Base-by-base conservation (phyloP, 2,888 invertebrate genomes). In the Hoplodrina blanda region DNA sequence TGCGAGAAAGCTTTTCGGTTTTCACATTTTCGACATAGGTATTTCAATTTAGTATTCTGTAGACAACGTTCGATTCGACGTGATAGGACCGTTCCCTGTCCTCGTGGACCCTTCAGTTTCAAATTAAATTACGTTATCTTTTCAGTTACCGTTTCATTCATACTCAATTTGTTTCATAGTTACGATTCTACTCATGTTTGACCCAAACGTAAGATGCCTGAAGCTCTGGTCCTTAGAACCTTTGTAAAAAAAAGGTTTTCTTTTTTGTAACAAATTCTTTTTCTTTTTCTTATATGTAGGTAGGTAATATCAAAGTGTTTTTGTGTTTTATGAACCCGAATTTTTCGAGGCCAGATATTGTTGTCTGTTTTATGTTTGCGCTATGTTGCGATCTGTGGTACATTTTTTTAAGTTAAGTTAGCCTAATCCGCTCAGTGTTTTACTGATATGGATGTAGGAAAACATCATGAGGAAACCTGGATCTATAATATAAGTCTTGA, bases 121-220 rank as follows among this genome's bases (percentile, higher is more conserved):
- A 0, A 52, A 37, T 50, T 30, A 73, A 37, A n/a, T 73, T n/a
- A n/a, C 15, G 15, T 13, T 73, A 62, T 62, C 50, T 79, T 53
- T 57, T 30, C 30, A 25, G n/a, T 52, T 46, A 59, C 37, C 19
- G 46, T 52, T 68, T 61, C 25, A 30, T 62, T 70, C 63, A 55
- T 62, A 57, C 70, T 65, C 64, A 62, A 81, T 77, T 78, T 77
- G 72, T 61, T 33, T 25, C 49, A 13, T 73, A 33, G 25, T 63
- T 79, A 4, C 1, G 19, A 79, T 74, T 74, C 73, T 10, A n/a
- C 11, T 73, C 53, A 5, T 49, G 52, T 79, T 63, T 33, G 49
- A 49, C 17, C 41, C 33, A 19, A 78, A 41, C n/a, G 37, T 37
- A 46, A 46, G 19, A 19, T 52, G 19, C 1, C 33, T 15, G 17